Conservation (phyloP, 1,140 invertebrate species). For the Bactericera cockerelli region DNA sequence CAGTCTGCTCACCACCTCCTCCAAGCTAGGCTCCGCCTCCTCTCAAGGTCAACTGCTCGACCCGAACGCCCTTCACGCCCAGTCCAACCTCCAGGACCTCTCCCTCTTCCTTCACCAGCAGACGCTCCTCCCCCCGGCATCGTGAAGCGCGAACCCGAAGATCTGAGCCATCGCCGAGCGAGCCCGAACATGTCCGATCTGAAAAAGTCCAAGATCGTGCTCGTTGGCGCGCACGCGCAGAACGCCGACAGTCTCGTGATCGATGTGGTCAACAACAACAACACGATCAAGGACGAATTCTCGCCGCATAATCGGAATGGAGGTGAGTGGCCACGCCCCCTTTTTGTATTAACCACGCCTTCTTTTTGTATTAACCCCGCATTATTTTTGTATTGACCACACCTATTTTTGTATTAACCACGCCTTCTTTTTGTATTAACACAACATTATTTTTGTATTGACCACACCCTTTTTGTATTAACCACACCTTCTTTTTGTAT, state of each 20-base stretch:
- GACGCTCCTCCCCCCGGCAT: constrained; percentile 30
- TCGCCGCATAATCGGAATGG: constrained; percentile 27
- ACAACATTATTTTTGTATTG: no score
- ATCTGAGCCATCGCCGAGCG: constrained; percentile 35
- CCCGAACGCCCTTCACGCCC: background rate
- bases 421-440: no score
- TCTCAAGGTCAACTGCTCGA: background rate
- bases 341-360: no score
- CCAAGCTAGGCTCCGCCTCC: background rate
- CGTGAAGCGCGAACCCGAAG: constrained; percentile 49
- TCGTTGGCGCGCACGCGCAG: constrained; percentile 30
- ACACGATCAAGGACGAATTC: constrained; percentile 31
- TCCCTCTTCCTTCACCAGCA: constrained; percentile 42
- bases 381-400: no score
- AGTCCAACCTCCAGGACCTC: constrained; percentile 29
- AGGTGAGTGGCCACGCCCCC: constrained; percentile 24
- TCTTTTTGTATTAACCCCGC: no score
- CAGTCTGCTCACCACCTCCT: background rate
- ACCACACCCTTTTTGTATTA: no score
- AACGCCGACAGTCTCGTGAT: constrained; percentile 33
- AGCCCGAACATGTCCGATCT: constrained; percentile 25
- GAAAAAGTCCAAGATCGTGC: constrained; percentile 28
- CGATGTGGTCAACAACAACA: constrained; percentile 31
- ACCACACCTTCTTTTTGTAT: no score
- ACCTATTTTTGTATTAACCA: no score